phyloP scores from a whole-genome alignment of 64 coral and sea anemone species.

The Montipora capricornis region DNA sequence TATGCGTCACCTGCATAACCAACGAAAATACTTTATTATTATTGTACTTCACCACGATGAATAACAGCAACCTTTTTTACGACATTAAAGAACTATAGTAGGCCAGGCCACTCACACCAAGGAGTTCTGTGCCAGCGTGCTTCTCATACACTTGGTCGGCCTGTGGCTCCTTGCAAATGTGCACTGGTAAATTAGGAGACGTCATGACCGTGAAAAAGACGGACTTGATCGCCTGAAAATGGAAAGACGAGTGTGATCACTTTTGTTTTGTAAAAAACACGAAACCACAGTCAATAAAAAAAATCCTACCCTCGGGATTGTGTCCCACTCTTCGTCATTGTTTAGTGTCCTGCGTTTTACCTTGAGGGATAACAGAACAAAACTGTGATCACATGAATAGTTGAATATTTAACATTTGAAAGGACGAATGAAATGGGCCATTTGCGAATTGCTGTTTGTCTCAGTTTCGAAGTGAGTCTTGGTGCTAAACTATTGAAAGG shows the following conservation, averaged over 20 bases:
- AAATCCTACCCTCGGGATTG: constrained; percentile 59
- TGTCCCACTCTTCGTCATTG: constrained; percentile 32
- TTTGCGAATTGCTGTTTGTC: too few relatives aligned
- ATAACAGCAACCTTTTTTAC: too few relatives aligned
- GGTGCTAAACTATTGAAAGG: too few relatives aligned
- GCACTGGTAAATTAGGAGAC: constrained; percentile 91
- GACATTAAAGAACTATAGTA: too few relatives aligned
- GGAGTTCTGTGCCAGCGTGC: constrained; percentile 76
- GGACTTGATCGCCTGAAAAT: constrained; percentile 82
- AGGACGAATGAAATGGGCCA: too few relatives aligned
- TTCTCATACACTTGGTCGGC: constrained; percentile 82
- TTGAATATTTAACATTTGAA: too few relatives aligned
- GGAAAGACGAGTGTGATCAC: neutral
- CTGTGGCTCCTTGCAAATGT: constrained; percentile 71
- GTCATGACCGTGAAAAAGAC: constrained; percentile 92
- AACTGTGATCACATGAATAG: too few relatives aligned
- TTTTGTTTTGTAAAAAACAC: too few relatives aligned
- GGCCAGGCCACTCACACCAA: constrained; percentile 59
- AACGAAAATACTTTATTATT: too few relatives aligned
- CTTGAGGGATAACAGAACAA: constrained; percentile 3
- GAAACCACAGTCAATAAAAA: neutral
- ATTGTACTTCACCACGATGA: too few relatives aligned
- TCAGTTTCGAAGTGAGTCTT: too few relatives aligned
- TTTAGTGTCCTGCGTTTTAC: constrained; percentile 45
- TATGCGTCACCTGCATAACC: too few relatives aligned